Evolutionary conservation across 2,888 invertebrate genomes (phyloP).

Genomic region (Lapara coniferarum): DNA sequence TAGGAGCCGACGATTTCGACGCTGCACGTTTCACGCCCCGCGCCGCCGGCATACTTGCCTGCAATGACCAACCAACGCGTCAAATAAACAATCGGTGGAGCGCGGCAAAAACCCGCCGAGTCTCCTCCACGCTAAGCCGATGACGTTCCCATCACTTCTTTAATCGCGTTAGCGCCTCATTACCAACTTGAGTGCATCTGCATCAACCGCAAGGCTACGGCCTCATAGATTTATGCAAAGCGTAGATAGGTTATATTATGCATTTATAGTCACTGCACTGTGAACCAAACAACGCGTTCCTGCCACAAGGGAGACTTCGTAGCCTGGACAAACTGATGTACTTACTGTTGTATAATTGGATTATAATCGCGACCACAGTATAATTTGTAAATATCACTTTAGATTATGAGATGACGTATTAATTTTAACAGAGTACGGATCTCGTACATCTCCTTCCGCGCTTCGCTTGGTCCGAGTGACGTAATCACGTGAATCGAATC

Average conservation of each 20-base stretch:
- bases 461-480: slow-evolving; percentile 75
- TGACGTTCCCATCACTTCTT: slow-evolving; percentile 71
- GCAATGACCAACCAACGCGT: slow-evolving; percentile 72
- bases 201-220: slow-evolving; percentile 74
- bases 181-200: slow-evolving; percentile 64
- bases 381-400: slow-evolving; percentile 60
- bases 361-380: slow-evolving; percentile 54
- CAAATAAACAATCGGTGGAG: slow-evolving; percentile 46
- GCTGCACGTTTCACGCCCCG: slow-evolving; percentile 79
- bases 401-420: slow-evolving; percentile 77
- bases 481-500: slow-evolving; percentile 52
- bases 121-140: slow-evolving; percentile 52
- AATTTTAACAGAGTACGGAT: slow-evolving; percentile 71
- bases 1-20: slow-evolving; percentile 67
- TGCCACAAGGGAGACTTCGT: slow-evolving; percentile 50
- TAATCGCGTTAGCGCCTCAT: slow-evolving; percentile 71
- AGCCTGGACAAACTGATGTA: slow-evolving; percentile 49
- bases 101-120: slow-evolving; percentile 67
- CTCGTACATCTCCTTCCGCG: slow-evolving; percentile 71
- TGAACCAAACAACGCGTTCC: slow-evolving; percentile 74
- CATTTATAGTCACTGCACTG: slow-evolving; percentile 77
- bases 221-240: slow-evolving; percentile 75
- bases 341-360: slow-evolving; percentile 68
- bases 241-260: slow-evolving; percentile 81
- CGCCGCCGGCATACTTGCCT: slow-evolving; percentile 80